These are phyloP conservation scores for Xenopus laevis DNA, from an alignment of 2,113 vertebrate species.

Conservation along the genomic window DNA sequence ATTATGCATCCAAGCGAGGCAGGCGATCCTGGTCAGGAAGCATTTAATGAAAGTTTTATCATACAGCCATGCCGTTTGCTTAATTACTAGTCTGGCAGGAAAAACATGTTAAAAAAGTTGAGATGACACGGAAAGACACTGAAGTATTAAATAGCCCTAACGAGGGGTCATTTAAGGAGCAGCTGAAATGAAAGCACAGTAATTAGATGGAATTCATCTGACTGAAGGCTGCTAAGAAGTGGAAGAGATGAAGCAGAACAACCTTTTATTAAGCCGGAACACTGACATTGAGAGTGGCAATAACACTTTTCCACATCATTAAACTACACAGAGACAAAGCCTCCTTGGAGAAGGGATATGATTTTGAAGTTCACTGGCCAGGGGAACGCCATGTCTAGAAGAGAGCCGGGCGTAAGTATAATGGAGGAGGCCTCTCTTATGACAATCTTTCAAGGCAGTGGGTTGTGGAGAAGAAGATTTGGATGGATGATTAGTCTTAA, in stretches of 20 bases:
- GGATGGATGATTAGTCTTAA: conserved; percentile 11
- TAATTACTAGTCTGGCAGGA: conserved; percentile 45
- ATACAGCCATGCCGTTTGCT: conserved; percentile 36
- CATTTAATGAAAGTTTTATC: conserved; percentile 62
- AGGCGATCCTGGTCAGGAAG: conserved; percentile 60
- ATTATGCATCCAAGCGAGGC: conserved; percentile 65
- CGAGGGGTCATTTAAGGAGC: conserved; percentile 55
- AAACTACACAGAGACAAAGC: conserved; percentile 43
- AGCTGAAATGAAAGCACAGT: conserved; percentile 52
- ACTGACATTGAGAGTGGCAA: conserved; percentile 42
- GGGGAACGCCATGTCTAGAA: neutral
- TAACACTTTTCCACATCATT: conserved; percentile 46
- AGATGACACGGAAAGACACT: conserved; percentile 48
- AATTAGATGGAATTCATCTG: conserved; percentile 54
- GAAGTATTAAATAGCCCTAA: conserved; percentile 57
- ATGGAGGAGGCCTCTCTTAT: conserved; percentile 1
- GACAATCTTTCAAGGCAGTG: conserved; percentile 2
- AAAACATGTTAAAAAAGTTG: conserved; percentile 48
- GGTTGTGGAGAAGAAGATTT: neutral
- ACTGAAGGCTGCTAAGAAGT: conserved; percentile 31
- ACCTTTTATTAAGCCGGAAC: conserved; percentile 13
- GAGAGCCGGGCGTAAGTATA: neutral
- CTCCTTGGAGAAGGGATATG: conserved; percentile 21
- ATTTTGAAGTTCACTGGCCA: neutral
- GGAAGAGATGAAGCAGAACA: conserved; percentile 42